Percentiles rank a stretch among this genome's conserved stretches.
These are phyloP conservation scores for Hololepta plana DNA, from an alignment of 2,888 invertebrate species.

Conservation along the genomic window DNA sequence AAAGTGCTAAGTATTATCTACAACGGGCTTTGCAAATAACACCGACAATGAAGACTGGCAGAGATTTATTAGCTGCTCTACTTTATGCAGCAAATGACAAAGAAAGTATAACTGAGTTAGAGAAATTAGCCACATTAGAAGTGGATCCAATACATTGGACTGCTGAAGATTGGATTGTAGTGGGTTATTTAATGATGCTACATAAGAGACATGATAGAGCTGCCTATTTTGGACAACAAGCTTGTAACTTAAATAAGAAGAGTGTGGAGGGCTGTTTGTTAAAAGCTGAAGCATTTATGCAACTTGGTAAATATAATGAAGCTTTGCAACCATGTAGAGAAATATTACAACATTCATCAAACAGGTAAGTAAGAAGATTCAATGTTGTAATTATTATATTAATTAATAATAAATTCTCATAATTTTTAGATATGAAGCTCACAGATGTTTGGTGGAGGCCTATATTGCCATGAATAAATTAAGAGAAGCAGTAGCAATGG, in stretches of 20 bases:
- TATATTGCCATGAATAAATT: constrained; percentile 47
- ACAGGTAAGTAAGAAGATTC: constrained; percentile 15
- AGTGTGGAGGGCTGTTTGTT: constrained; percentile 57
- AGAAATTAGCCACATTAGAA: constrained; percentile 16
- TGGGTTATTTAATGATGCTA: constrained; percentile 51
- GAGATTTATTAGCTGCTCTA: constrained; percentile 15
- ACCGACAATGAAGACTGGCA: constrained; percentile 16
- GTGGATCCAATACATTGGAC: constrained; percentile 20
- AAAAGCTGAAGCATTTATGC: constrained; percentile 48
- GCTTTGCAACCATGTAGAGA: constrained; percentile 48
- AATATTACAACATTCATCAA: constrained; percentile 40
- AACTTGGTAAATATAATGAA: constrained; percentile 46
- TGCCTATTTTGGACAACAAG: constrained; percentile 55
- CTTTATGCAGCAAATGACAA: neutral
- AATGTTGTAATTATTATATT: neutral
- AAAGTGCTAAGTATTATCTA: constrained; percentile 38
- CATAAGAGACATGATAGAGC: constrained; percentile 47
- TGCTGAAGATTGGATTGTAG: constrained; percentile 55
- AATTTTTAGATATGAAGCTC: constrained; percentile 45
- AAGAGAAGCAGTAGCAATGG: constrained; percentile 54
- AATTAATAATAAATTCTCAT: constrained; percentile 2
- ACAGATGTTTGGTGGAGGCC: constrained; percentile 60
- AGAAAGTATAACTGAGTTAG: neutral
- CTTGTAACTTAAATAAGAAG: constrained; percentile 40
- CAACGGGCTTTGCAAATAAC: constrained; percentile 26